A percentile compares a stretch with the other conserved stretches of the same genome.
These are phyloP conservation scores for Steinernema carpocapsae DNA, from an alignment of 2,888 invertebrate species.

Conservation along the genomic window DNA sequence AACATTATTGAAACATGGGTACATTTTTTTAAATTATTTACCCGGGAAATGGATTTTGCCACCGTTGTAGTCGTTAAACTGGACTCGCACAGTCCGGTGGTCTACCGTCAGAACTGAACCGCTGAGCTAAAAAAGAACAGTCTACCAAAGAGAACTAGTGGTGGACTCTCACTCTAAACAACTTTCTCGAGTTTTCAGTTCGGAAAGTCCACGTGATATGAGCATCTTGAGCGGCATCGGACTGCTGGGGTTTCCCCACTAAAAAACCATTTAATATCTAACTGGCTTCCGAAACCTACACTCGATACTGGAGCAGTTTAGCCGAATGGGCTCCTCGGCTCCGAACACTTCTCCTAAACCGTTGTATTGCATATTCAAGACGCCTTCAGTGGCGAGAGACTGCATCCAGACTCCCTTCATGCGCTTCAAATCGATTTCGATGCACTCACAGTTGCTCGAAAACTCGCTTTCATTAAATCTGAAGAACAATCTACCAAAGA, in stretches of 20 bases:
- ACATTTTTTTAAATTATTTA: not conserved
- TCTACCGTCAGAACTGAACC: conserved; percentile 5
- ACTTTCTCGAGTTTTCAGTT: conserved; percentile 23
- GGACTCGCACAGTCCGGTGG: conserved; percentile 14
- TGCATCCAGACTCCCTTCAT: conserved; percentile 33
- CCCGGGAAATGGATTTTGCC: conserved; percentile 29
- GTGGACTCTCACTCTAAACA: not conserved
- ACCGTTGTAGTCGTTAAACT: conserved; percentile 29
- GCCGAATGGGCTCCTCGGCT: not conserved
- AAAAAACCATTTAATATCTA: not conserved
- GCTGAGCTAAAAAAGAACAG: conserved; percentile 5
- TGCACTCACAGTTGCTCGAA: conserved; percentile 23
- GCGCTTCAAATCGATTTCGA: conserved; percentile 12
- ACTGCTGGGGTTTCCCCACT: conserved; percentile 17
- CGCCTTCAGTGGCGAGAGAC: not conserved
- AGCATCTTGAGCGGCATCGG: conserved; percentile 22
- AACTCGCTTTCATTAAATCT: conserved; percentile 32
- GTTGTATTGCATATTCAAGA: conserved; percentile 7
- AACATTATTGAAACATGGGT: not conserved
- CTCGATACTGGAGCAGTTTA: conserved; percentile 16
- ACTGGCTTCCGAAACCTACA: not conserved
- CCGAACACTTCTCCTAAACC: not conserved
- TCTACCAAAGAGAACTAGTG: too few relatives aligned
- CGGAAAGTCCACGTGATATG: conserved; percentile 22
- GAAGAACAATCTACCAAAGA: not conserved